A percentile compares a stretch with the other conserved stretches of the same genome.
These are phyloP conservation scores for Ceyx margarethae DNA, from an alignment of 2,113 vertebrate genomes.

Conservation along the genomic window DNA sequence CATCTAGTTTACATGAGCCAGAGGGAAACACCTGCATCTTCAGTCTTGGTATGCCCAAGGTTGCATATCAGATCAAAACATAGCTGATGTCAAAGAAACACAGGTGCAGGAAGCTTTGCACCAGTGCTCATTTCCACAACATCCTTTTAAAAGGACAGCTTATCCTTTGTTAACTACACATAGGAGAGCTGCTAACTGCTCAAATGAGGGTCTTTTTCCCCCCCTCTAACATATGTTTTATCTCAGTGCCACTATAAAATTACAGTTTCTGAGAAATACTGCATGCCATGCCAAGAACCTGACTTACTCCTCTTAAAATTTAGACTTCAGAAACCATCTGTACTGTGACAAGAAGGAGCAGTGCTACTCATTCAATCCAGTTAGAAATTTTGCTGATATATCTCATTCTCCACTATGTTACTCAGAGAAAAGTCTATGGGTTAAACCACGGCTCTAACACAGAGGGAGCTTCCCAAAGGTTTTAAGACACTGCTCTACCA, in stretches of 20 bases:
- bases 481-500: not conserved
- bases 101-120: constrained; percentile 64
- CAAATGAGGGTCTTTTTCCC: not conserved
- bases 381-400: not conserved
- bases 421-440: not conserved
- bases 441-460: not conserved
- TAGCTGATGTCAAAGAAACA: constrained; percentile 37
- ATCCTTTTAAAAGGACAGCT: constrained; percentile 57
- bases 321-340: not conserved
- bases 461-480: not conserved
- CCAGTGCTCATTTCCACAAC: constrained; percentile 30
- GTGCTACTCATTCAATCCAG: not conserved
- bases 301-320: constrained; percentile 9
- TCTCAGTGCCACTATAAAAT: constrained; percentile 38
- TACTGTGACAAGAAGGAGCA: not conserved
- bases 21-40: constrained; percentile 71
- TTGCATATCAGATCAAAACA: constrained; percentile 47
- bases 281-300: not conserved
- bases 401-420: not conserved
- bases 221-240: not conserved
- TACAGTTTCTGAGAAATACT: not conserved
- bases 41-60: not conserved
- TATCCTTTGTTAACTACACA: constrained; percentile 1
- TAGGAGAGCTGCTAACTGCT: constrained; percentile 25
- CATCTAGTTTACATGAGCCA: constrained; percentile 27